Conservation (phyloP, 2,888 invertebrate species). For the Erebia palarica region DNA sequence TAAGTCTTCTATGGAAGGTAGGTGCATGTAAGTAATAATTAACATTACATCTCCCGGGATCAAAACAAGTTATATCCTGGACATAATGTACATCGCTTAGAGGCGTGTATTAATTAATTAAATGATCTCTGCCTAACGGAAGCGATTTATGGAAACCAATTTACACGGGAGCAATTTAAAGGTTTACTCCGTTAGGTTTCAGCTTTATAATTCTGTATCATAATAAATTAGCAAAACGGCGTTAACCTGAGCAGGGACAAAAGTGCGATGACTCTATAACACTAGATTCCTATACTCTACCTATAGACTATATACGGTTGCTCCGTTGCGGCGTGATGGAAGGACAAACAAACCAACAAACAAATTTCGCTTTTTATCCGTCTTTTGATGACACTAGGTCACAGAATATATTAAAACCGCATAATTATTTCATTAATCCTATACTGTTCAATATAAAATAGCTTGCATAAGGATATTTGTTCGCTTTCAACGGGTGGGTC, state of each 20-base stretch:
- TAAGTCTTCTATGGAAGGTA: not conserved
- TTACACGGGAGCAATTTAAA: slow-evolving; percentile 6
- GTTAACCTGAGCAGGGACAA: too few species aligned
- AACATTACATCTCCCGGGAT: slow-evolving; percentile 9
- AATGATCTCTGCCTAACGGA: slow-evolving; percentile 51
- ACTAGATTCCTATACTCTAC: too few species aligned
- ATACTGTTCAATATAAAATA: not conserved
- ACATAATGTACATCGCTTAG: slow-evolving; percentile 52
- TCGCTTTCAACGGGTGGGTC: not conserved
- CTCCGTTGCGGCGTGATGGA: too few species aligned
- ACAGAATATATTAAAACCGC: too few species aligned
- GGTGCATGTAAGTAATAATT: slow-evolving; percentile 1
- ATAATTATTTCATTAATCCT: too few species aligned
- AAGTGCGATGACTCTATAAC: too few species aligned
- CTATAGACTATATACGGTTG: too few species aligned
- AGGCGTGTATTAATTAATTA: slow-evolving; percentile 61
- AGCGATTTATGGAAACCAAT: slow-evolving; percentile 28
- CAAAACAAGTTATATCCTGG: slow-evolving; percentile 26
- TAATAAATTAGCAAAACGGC: not conserved
- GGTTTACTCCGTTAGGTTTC: not conserved
- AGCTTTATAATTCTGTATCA: slow-evolving; percentile 7
- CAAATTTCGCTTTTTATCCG: too few species aligned
- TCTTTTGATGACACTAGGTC: too few species aligned
- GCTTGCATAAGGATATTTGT: not conserved
- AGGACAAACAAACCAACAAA: too few species aligned